Conservation (phyloP, 2,113 vertebrate species). For the Peromyscus californicus region DNA sequence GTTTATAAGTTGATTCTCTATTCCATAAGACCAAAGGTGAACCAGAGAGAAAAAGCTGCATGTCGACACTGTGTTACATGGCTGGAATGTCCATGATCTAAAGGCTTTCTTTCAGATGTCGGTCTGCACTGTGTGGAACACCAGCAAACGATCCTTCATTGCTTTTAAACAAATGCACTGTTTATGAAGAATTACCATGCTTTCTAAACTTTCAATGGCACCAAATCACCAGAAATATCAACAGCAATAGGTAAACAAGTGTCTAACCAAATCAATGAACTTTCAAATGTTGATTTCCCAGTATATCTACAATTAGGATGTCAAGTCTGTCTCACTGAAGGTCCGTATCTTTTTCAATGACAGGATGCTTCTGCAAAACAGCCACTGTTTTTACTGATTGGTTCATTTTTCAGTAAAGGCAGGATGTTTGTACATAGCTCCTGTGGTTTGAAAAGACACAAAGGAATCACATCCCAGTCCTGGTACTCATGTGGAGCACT, state of each 20-base stretch:
- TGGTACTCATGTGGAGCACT: conserved; percentile 19
- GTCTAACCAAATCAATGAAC: neutral
- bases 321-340: neutral
- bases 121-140: neutral
- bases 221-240: neutral
- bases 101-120: neutral
- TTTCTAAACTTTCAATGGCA: neutral
- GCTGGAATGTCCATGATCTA: neutral
- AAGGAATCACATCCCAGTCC: neutral
- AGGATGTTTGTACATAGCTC: neutral
- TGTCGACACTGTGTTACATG: neutral
- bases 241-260: neutral
- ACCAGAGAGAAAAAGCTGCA: neutral
- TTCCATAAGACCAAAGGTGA: neutral
- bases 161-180: neutral
- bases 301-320: neutral
- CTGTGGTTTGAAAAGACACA: conserved; percentile 39
- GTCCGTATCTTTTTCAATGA: neutral
- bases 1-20: neutral
- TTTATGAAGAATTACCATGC: neutral
- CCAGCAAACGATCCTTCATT: neutral
- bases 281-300: neutral
- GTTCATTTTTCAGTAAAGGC: neutral
- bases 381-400: neutral
- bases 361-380: neutral